phyloP scores from a whole-genome alignment of 30 jellyfish, hydroid and myxozoan species.

The Cassiopea xamachana region DNA sequence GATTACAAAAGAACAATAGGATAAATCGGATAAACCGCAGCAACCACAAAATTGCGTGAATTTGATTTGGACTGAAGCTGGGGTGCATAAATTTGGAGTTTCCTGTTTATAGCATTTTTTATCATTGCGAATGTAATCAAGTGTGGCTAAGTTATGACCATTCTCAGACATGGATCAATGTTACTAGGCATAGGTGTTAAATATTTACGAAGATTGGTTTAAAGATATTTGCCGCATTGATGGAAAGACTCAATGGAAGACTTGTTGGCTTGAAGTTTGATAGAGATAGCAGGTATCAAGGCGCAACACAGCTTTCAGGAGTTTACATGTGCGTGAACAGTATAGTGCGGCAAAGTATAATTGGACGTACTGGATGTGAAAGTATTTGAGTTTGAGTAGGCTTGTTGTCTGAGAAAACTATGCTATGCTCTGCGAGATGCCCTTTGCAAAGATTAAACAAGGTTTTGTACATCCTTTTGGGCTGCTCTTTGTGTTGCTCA shows the following conservation, averaged over 20 bases:
- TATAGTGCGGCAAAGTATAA: too few relatives aligned
- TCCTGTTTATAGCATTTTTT: neutral
- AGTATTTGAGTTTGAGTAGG: neutral
- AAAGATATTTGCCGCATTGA: neutral
- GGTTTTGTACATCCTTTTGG: conserved; percentile 38
- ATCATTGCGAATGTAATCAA: neutral
- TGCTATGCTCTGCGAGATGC: conserved; percentile 25
- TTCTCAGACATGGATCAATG: neutral
- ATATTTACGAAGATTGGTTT: neutral
- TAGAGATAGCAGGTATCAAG: neutral
- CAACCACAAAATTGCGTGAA: conserved; percentile 43
- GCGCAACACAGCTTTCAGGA: neutral
- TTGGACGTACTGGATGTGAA: neutral
- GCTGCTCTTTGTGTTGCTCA: conserved; percentile 66
- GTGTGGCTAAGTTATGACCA: neutral
- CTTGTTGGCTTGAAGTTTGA: neutral
- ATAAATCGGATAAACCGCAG: neutral
- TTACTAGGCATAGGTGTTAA: neutral
- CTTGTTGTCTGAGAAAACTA: neutral
- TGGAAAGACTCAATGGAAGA: neutral
- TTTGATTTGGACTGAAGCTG: conserved; percentile 5
- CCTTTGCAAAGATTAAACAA: conserved; percentile 27
- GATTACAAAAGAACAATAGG: neutral
- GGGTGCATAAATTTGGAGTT: neutral
- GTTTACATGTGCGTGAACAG: too few relatives aligned